Evolutionary conservation across 2,888 invertebrate genomes (phyloP).

Genomic region (Agrotis exclamationis): DNA sequence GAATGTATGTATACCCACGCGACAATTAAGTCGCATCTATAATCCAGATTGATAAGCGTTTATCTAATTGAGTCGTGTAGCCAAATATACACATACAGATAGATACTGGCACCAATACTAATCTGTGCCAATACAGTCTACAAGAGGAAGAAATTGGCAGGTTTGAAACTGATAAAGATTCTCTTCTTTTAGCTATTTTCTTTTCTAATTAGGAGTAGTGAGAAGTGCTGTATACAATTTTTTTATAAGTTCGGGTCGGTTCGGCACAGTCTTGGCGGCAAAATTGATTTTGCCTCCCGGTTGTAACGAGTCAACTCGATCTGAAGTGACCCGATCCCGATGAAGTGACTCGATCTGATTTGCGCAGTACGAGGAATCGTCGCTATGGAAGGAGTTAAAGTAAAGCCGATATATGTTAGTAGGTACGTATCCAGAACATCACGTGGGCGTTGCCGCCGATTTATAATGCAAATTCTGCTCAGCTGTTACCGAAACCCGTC

Average conservation of each 20-base stretch:
- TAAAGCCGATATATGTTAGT: background rate
- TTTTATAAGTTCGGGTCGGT: too few species aligned
- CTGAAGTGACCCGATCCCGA: too few species aligned
- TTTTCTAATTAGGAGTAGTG: background rate
- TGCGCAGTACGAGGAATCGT: background rate
- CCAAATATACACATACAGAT: conserved; percentile 47
- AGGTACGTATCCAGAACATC: conserved; percentile 9
- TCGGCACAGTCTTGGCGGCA: background rate
- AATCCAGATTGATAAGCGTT: conserved; percentile 73
- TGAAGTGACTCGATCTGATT: too few species aligned
- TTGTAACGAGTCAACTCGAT: background rate
- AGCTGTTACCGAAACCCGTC: conserved; percentile 76
- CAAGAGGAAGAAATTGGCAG: background rate
- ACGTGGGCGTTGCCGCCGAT: conserved; percentile 67
- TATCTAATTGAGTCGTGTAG: conserved; percentile 77
- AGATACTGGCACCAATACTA: conserved; percentile 2
- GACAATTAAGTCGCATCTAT: conserved; percentile 63
- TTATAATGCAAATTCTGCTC: conserved; percentile 81
- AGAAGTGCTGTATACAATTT: too few species aligned
- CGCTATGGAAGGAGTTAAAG: background rate
- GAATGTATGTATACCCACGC: conserved; percentile 5
- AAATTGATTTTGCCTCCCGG: background rate
- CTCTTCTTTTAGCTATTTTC: background rate
- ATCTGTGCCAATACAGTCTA: too few species aligned
- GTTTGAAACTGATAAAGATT: background rate